Percentiles rank a stretch among this genome's conserved stretches.
Evolutionary conservation across 2,113 vertebrate species (phyloP).

Genomic region (Myrmecophaga tridactyla): DNA sequence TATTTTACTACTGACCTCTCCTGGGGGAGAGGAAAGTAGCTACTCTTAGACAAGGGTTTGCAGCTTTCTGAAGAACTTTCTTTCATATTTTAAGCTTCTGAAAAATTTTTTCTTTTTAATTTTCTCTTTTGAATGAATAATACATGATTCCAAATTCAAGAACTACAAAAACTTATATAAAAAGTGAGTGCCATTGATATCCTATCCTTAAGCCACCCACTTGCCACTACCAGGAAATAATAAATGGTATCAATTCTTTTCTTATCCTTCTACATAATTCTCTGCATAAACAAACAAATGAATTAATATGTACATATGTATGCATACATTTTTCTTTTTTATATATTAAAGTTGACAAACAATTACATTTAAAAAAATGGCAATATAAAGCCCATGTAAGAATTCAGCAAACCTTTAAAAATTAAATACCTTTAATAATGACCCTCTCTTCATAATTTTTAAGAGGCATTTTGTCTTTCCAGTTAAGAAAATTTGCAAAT

Average conservation of each 20-base stretch:
- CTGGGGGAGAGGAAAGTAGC: neutral
- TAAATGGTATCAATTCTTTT: neutral
- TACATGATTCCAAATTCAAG: neutral
- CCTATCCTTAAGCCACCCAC: neutral
- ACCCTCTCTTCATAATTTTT: slow-evolving; percentile 82
- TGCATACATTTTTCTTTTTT: neutral
- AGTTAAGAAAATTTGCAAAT: slow-evolving; percentile 92
- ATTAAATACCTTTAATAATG: slow-evolving; percentile 83
- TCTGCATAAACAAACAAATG: slow-evolving; percentile 5
- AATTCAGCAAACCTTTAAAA: slow-evolving; percentile 28
- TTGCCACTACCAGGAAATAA: neutral
- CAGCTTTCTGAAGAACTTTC: neutral
- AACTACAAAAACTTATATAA: neutral
- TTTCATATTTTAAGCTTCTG: neutral
- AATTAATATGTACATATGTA: neutral
- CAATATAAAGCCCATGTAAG: slow-evolving; percentile 7
- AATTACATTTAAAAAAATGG: neutral
- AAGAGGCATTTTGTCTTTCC: slow-evolving; percentile 89
- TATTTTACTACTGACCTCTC: slow-evolving; percentile 15
- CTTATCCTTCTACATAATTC: neutral
- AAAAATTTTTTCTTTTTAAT: neutral
- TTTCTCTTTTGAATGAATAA: slow-evolving; percentile 9
- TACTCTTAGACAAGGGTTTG: slow-evolving; percentile 6
- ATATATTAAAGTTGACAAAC: neutral
- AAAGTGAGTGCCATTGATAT: neutral